Percentiles rank a stretch among this genome's conserved stretches.
phyloP scores from a whole-genome alignment of 2,113 vertebrate genomes.

The Centropus bengalensis region DNA sequence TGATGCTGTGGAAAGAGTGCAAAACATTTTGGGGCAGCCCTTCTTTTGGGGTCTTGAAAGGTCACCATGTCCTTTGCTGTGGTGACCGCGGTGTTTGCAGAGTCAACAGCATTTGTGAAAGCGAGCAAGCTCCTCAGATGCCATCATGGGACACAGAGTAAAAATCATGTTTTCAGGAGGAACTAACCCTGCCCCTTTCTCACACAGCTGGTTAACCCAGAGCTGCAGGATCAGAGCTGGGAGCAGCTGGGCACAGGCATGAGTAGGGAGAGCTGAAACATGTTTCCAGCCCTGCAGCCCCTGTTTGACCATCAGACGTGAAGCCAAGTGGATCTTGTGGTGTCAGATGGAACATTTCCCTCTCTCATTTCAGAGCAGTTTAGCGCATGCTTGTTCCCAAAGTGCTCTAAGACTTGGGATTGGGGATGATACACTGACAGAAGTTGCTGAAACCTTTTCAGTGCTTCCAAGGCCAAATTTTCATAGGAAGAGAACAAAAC shows the following conservation, averaged over 20 bases:
- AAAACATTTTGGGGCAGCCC: background rate
- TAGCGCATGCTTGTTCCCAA: background rate
- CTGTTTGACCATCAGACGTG: rapidly evolving
- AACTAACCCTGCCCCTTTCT: background rate
- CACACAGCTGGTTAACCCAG: background rate
- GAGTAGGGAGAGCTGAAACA: background rate
- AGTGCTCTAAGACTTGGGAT: background rate
- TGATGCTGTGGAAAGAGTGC: background rate
- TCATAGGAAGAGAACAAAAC: background rate
- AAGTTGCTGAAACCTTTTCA: background rate
- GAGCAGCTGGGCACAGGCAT: background rate
- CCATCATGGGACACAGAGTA: background rate
- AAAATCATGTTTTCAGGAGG: background rate
- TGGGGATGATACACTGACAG: background rate
- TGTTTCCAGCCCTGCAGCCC: background rate
- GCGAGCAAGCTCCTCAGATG: background rate
- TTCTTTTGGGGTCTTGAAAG: background rate
- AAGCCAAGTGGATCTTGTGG: background rate
- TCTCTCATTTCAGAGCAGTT: background rate
- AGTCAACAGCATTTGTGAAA: background rate
- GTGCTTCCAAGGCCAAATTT: background rate
- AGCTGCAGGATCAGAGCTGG: rapidly evolving
- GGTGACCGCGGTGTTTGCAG: background rate
- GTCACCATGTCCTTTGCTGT: background rate
- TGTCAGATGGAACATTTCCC: background rate